Evolutionary conservation across 2,797 vertebrate species (phyloP).

Genomic region (Arctocebus calabarensis): DNA sequence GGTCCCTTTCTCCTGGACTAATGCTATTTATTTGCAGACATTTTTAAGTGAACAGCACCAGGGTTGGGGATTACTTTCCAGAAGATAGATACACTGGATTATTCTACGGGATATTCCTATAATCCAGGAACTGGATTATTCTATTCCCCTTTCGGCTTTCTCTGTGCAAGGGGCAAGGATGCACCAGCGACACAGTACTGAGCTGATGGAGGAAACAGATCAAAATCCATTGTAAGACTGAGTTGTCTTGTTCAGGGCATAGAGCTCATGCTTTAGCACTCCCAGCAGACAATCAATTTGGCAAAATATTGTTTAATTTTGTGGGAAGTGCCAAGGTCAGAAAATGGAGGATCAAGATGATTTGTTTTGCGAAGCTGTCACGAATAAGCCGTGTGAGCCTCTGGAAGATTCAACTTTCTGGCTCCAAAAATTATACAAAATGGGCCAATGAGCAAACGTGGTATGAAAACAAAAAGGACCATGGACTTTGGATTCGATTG

Average conservation of each 20-base stretch:
- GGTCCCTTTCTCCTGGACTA: neutral
- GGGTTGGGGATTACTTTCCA: neutral
- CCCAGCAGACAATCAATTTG: neutral
- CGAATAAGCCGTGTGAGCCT: neutral
- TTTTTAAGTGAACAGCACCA: neutral
- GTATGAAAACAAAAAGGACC: neutral
- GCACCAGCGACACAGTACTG: neutral
- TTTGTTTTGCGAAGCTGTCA: neutral
- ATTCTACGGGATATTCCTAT: neutral
- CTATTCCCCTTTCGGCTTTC: neutral
- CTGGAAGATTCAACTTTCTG: neutral
- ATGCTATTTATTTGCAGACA: neutral
- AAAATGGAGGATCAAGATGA: neutral
- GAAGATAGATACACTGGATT: neutral
- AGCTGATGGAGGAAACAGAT: neutral
- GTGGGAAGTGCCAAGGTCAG: neutral
- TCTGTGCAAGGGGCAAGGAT: neutral
- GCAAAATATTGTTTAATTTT: neutral
- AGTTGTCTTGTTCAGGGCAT: neutral
- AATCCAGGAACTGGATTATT: neutral
- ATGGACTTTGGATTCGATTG: neutral
- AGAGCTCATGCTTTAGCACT: neutral
- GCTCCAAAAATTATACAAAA: conserved; percentile 2
- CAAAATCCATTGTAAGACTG: neutral
- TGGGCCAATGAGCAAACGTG: neutral